Conservation (phyloP, 2,797 vertebrate genomes). For the Apogon talboti region DNA sequence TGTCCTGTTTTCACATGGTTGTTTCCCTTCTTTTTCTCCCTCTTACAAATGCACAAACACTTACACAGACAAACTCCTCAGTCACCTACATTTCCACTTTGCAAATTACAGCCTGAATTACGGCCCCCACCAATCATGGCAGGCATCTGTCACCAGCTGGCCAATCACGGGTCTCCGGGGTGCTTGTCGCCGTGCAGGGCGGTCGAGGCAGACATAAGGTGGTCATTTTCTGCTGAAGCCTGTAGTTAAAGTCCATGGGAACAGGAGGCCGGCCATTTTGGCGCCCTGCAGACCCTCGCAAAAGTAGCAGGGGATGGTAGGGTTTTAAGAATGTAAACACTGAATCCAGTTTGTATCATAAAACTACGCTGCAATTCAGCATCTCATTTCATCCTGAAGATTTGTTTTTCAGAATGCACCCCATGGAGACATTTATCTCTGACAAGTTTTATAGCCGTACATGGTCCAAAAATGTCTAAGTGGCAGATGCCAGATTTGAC, state of each 20-base stretch:
- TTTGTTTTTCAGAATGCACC: slow-evolving; percentile 32
- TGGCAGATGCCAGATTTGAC: slow-evolving; percentile 53
- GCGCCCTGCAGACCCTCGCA: slow-evolving; percentile 65
- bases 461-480: slow-evolving; percentile 27
- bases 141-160: slow-evolving; percentile 69
- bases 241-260: slow-evolving; percentile 82
- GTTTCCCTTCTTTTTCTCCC: neutral
- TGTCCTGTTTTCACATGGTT: slow-evolving; percentile 20
- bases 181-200: slow-evolving; percentile 63
- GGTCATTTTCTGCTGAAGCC: slow-evolving; percentile 79
- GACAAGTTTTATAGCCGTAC: slow-evolving; percentile 28
- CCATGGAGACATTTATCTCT: slow-evolving; percentile 24
- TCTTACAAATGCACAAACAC: neutral
- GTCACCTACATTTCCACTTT: slow-evolving; percentile 79
- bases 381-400: slow-evolving; percentile 20
- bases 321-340: slow-evolving; percentile 56
- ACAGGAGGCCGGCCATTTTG: slow-evolving; percentile 69
- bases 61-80: slow-evolving; percentile 49
- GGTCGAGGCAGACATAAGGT: slow-evolving; percentile 67
- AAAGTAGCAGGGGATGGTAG: slow-evolving; percentile 26
- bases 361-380: slow-evolving; percentile 22
- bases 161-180: slow-evolving; percentile 68
- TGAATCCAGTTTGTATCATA: slow-evolving; percentile 35
- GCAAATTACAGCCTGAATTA: slow-evolving; percentile 81
- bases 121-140: slow-evolving; percentile 76